Evolutionary conservation across 1,140 invertebrate genomes (phyloP).

Genomic region (Cardiocondyla obscurior): DNA sequence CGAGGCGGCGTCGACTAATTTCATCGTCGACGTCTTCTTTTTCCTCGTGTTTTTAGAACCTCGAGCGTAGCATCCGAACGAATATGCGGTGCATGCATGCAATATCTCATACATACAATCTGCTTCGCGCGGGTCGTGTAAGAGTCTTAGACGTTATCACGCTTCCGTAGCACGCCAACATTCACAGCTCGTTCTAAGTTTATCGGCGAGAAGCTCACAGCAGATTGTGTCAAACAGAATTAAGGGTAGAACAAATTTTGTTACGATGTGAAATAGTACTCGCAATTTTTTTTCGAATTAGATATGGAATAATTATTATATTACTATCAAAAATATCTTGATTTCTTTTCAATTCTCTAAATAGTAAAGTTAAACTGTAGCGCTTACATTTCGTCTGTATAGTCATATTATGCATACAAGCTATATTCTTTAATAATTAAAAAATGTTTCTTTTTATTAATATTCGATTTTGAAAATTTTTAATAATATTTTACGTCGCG

Average conservation of each 20-base stretch:
- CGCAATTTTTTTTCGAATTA: background rate
- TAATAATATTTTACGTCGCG: background rate
- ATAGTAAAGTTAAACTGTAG: background rate
- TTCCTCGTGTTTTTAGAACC: background rate
- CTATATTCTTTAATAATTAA: too few relatives aligned
- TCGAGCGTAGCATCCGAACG: slow-evolving; percentile 12
- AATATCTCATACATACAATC: background rate
- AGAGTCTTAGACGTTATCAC: background rate
- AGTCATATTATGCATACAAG: background rate
- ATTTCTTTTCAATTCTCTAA: background rate
- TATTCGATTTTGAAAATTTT: too few relatives aligned
- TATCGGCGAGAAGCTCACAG: background rate
- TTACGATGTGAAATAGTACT: background rate
- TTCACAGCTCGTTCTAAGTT: background rate
- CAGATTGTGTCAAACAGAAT: background rate
- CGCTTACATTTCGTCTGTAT: too few relatives aligned
- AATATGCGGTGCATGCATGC: slow-evolving; percentile 29
- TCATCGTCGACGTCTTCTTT: slow-evolving; percentile 53
- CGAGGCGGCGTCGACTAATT: slow-evolving; percentile 61
- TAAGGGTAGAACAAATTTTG: background rate
- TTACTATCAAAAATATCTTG: background rate
- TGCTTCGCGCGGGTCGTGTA: background rate
- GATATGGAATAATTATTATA: background rate
- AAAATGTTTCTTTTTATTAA: too few relatives aligned
- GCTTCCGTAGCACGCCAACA: background rate